Conservation (phyloP, 2,113 vertebrate species). For the Meleagris gallopavo region DNA sequence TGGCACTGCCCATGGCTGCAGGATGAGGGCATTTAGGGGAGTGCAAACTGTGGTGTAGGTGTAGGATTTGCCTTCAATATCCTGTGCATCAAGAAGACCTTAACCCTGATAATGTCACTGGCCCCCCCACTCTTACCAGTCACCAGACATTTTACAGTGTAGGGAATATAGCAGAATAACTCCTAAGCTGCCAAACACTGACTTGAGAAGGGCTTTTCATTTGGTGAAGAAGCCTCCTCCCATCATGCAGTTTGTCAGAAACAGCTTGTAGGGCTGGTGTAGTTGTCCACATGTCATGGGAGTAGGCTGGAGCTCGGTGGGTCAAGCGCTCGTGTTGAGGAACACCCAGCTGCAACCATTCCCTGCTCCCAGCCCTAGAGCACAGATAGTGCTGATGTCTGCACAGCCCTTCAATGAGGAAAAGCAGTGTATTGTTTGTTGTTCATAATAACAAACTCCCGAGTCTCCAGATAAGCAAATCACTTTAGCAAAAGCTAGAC, state of each 20-base stretch:
- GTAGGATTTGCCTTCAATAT: neutral
- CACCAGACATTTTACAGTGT: neutral
- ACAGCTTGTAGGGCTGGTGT: rapidly evolving
- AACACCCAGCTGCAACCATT: neutral
- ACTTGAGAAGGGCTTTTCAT: neutral
- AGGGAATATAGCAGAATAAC: neutral
- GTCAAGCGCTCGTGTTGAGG: neutral
- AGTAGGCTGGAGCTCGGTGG: neutral
- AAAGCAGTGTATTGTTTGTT: neutral
- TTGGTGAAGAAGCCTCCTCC: neutral
- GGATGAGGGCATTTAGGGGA: neutral
- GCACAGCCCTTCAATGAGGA: neutral
- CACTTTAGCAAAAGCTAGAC: neutral
- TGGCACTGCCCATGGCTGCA: neutral
- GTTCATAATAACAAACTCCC: neutral
- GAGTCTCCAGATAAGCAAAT: neutral
- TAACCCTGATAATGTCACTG: neutral
- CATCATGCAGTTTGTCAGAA: rapidly evolving
- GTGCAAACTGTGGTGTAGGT: neutral
- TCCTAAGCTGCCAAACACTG: neutral
- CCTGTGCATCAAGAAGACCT: neutral
- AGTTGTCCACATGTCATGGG: rapidly evolving
- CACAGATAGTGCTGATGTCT: neutral
- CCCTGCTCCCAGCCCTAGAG: neutral
- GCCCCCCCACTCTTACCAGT: neutral